Evolutionary conservation across 2,113 vertebrate species (phyloP), one percentile per base, ranked within the genome.

Genomic region (Delphinus delphis): DNA sequence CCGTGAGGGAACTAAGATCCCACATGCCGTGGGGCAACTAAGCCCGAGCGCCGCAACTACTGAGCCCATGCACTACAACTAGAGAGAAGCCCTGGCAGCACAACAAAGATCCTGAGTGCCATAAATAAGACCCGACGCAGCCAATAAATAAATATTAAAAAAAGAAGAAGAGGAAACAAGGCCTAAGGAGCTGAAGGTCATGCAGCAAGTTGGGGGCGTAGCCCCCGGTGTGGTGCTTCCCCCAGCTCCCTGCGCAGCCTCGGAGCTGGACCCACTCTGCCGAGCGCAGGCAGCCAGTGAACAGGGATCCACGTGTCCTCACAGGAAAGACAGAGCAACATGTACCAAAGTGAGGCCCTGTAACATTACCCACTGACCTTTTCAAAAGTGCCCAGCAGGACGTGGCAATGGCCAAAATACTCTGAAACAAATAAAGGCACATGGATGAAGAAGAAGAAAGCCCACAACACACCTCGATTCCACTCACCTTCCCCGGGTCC

Each of bases 371-470:
- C 63, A 36, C 98, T 98, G 98, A 99, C 99, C 99, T 99, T 99
- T 98, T 99, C 99, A 96, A 99, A 99, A 8, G 99, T 99, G 53
- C 99, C 99, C 96, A 99, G 98, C 73, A 99, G 98, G 31, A 99
- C 99, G 17, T 99, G 99, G 93, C 99, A 99, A 88, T 99, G 99
- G 65, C 99, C 99, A 5, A 99, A 98, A 96, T 99, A 99, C 83
- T 99, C 99, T 99, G 98, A 93, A 98, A 98, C 87, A 97, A 93
- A 98, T 8, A 96, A 95, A 85, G 47, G 62, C 12, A 38, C 15
- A 10, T 0, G 28, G 80, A 2, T 94, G n/a, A 90, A 20, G 53
- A 65, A n/a, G 6, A 15, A 47, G 12, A 20, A 50, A n/a, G 36
- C 26, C 70, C 10, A 13, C 2, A 18, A 2, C 17, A 38, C 36